phyloP scores from a whole-genome alignment of 2,113 vertebrate genomes.

The Aphyosemion australe region DNA sequence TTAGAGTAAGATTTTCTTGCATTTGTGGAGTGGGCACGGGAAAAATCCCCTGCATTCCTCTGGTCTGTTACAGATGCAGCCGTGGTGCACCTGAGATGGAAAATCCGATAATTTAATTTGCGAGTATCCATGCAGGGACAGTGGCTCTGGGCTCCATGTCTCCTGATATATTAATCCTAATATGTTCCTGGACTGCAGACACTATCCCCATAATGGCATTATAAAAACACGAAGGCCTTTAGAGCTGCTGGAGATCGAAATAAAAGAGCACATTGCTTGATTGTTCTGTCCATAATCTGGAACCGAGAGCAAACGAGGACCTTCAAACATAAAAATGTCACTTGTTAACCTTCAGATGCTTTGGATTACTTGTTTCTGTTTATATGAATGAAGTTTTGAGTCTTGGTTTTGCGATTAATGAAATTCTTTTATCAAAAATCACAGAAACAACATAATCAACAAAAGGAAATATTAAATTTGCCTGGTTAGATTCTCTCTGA shows the following conservation, averaged over 20 bases:
- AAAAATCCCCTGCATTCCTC: not conserved
- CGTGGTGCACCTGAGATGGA: constrained; percentile 15
- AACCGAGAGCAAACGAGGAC: not conserved
- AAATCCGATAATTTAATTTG: constrained; percentile 41
- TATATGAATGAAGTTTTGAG: too few species aligned
- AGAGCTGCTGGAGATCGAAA: constrained; percentile 21
- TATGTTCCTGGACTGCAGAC: constrained; percentile 29
- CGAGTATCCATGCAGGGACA: constrained; percentile 12
- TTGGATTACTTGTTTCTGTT: too few species aligned
- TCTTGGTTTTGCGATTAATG: too few species aligned
- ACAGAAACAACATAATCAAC: too few species aligned
- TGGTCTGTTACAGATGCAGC: not conserved
- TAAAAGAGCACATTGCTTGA: constrained; percentile 24
- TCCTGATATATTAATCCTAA: constrained; percentile 49
- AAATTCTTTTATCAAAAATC: too few species aligned
- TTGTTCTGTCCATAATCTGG: constrained; percentile 17
- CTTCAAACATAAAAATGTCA: not conserved
- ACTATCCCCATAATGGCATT: constrained; percentile 42
- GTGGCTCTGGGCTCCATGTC: constrained; percentile 26
- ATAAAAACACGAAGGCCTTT: constrained; percentile 42
- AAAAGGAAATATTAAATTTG: too few species aligned
- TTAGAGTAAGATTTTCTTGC: not conserved
- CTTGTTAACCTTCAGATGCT: too few species aligned
- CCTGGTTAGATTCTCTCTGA: too few species aligned
- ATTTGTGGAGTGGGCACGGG: not conserved